phyloP scores from a whole-genome alignment of 1,140 invertebrate genomes.

The Nasonia longicornis region DNA sequence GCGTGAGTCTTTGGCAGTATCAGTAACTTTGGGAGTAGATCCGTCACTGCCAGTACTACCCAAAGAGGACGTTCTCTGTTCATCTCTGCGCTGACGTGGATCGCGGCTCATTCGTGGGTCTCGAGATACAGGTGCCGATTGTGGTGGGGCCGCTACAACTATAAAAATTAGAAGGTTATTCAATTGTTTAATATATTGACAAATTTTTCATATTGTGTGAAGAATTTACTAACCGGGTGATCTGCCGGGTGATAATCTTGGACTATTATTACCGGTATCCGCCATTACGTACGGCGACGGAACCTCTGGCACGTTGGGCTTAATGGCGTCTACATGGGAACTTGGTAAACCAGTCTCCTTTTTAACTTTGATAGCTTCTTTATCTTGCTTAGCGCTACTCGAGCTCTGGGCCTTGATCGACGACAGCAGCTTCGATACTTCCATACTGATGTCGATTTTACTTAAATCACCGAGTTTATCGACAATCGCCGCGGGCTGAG shows the following conservation, averaged over 20 bases:
- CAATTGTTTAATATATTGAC: not conserved
- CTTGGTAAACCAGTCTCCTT: conserved; percentile 14
- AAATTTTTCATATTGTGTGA: not conserved
- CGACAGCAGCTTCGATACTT: conserved; percentile 77
- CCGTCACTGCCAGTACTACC: not conserved
- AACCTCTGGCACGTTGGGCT: not conserved
- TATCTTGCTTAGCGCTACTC: conserved; percentile 40
- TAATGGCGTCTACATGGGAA: conserved; percentile 31
- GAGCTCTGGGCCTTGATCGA: conserved; percentile 72
- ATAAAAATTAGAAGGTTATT: not conserved
- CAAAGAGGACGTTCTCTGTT: conserved; percentile 50
- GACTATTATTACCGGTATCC: conserved; percentile 41
- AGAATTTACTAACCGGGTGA: conserved; percentile 15
- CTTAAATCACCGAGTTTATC: conserved; percentile 78
- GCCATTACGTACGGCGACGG: conserved; percentile 9
- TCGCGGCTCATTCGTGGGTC: conserved; percentile 61
- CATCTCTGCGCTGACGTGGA: conserved; percentile 47
- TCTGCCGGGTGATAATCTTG: conserved; percentile 20
- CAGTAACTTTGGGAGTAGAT: not conserved
- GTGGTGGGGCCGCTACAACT: not conserved
- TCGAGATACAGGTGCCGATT: conserved; percentile 48
- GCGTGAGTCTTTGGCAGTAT: conserved; percentile 54
- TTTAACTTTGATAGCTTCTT: conserved; percentile 17
- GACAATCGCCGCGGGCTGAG: conserved; percentile 69
- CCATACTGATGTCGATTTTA: conserved; percentile 80